Base-by-base conservation (phyloP, 2,888 invertebrate species). In the Epistrophe grossulariae region DNA sequence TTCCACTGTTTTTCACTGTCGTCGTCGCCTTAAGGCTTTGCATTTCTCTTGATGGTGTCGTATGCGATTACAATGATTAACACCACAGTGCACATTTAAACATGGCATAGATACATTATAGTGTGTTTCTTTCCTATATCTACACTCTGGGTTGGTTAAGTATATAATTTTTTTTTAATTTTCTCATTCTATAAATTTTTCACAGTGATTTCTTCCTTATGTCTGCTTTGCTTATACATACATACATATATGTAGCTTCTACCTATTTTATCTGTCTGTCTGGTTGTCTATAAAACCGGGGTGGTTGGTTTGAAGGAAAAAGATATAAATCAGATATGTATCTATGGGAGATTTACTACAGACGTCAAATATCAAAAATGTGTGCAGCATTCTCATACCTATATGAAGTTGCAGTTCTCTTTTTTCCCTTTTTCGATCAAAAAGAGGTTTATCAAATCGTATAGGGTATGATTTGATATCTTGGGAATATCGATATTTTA, bases 41-140 rank as follows among this genome's bases (percentile, higher is more conserved):
- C 50, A 68, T 77, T 72, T 84, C 68, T 43, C 40, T 43, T 13
- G 35, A 6, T 52, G 64, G 72, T 73, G 76, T 81, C 81, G 81
- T 81, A 78, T 81, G 64, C 82, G 60, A 83, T 79, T 76, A 68
- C 79, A 72, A 72, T 87, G 83, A 87, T 83, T 79, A 87, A 87
- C 83, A 83, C 83, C 76, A 74, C 45, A 74, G 24, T 62, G 74
- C 77, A 76, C 80, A 77, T 55, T 50, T 70, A 19, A 38, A 74
- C 50, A 62, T 68, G 13, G 35, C n/a, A 73, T 31, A 55, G 11
- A 9, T 60, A 52, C 57, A 76, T 50, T 80, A 38, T 73, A 70
- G 50, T 70, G 13, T 62, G 57, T 77, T 40, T 71, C 1, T 24
- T 24, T 24, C 24, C 24, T 28, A 4, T 28, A 4, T 31, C 10